Percentiles rank a stretch among this genome's conserved stretches.
These are phyloP conservation scores for Melopsittacus undulatus DNA, from an alignment of 2,797 vertebrate genomes.

Conservation along the genomic window DNA sequence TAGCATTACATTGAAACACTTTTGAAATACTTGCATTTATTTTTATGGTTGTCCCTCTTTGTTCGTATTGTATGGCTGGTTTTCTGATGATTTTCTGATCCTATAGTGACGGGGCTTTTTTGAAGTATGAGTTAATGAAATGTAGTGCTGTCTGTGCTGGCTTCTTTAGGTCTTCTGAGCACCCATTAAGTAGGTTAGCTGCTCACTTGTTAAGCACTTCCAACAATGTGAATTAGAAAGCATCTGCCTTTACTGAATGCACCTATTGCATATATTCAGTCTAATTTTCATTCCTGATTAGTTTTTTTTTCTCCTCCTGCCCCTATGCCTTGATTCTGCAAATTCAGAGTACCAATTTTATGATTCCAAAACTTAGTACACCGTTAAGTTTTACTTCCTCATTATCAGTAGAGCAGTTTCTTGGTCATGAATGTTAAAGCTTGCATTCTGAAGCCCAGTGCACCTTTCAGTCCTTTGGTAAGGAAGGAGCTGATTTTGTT, in stretches of 20 bases:
- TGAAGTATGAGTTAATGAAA: slow-evolving; percentile 3
- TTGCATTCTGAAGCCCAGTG: not conserved
- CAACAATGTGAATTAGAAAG: not conserved
- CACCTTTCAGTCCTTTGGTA: not conserved
- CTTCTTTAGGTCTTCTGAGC: slow-evolving; percentile 12
- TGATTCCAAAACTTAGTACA: not conserved
- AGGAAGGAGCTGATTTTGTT: not conserved
- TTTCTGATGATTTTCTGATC: not conserved
- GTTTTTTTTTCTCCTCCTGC: not conserved
- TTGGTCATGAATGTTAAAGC: not conserved
- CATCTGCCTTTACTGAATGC: not conserved
- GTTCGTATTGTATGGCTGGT: slow-evolving; percentile 16
- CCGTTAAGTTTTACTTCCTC: not conserved
- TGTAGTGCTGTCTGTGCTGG: not conserved
- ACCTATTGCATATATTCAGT: not conserved
- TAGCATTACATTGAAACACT: not conserved
- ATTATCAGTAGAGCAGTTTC: not conserved
- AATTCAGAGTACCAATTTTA: not conserved
- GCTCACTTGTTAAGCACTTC: slow-evolving; percentile 2
- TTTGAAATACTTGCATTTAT: slow-evolving; percentile 10
- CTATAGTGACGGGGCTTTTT: not conserved
- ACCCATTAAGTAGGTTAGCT: not conserved
- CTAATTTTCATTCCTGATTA: not conserved
- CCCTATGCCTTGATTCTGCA: not conserved
- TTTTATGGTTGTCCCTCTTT: not conserved